Evolutionary conservation across 2,797 vertebrate genomes (phyloP), one percentile per base, ranked within the genome.

Genomic region (Malurus splendens): DNA sequence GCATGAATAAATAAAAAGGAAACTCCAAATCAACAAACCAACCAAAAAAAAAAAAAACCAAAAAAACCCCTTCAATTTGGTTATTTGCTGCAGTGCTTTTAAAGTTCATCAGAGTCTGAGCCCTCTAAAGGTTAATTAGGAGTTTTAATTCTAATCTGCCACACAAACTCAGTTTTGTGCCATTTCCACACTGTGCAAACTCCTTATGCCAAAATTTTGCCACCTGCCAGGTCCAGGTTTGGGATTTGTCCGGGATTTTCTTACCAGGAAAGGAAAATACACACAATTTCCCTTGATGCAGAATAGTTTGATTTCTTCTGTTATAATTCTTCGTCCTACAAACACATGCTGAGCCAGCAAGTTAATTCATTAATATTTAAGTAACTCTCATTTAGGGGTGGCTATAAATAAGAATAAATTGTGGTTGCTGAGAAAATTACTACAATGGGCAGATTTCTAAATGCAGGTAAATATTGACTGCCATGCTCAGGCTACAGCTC

Each of bases 11-110:
- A 59, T 3, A 8, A 7, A 2, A 20, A 30, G 7, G 12, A 42
- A 54, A 7, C 2, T 1, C 3, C 3, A 9, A 45, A 2, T 27
- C 12, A 24, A 47, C 12, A 25, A 50, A 50, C 11, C 9, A 56
- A 44, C 12, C 7, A 25, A 52, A 2, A 5, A 7, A 19, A 23
- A 18, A 25, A 42, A 24, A 3, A 24, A 33, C 4, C 33, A 8
- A 33, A 33, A 33, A 33, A 33, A 33, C 33, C 33, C 4, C 36
- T 36, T 36, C 36, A 32, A 2, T 44, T 9, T 45, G 6, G 17
- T 45, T 23, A 22, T 65, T 52, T 72, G 32, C 24, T 65, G 45
- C 2, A 9, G 6, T 28, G 19, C 2, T n/a, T 66, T 45, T 47
- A 16, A 30, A 52, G 18, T 19, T 54, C 52, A 23, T 41, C 18